Evolutionary conservation across 2,113 vertebrate species (phyloP).

Genomic region (Actenoides lindsayi): DNA sequence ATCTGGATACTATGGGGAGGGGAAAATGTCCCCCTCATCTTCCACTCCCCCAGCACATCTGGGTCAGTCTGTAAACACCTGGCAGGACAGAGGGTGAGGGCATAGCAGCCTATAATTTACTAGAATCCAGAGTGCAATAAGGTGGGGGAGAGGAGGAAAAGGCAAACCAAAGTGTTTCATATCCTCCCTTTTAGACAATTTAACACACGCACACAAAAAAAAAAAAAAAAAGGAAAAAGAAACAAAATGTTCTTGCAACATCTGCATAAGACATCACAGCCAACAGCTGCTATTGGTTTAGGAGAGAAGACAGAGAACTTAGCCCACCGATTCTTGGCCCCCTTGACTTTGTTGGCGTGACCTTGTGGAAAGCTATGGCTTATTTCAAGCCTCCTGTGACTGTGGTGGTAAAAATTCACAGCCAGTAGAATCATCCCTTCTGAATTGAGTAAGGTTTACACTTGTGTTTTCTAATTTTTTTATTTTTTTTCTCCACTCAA

Average conservation of each 20-base stretch:
- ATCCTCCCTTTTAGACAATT: slow-evolving; percentile 68
- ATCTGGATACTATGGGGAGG: slow-evolving; percentile 67
- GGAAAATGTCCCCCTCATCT: slow-evolving; percentile 63
- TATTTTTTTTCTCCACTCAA: background rate
- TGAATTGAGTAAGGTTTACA: slow-evolving; percentile 73
- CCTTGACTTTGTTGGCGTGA: slow-evolving; percentile 68
- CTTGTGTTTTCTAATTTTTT: slow-evolving; percentile 28
- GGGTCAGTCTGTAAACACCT: slow-evolving; percentile 51
- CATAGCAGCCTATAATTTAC: slow-evolving; percentile 47
- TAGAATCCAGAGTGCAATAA: slow-evolving; percentile 71
- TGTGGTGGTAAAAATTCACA: slow-evolving; percentile 70
- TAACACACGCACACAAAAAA: slow-evolving; percentile 25
- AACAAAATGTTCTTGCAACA: slow-evolving; percentile 64
- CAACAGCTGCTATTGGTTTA: slow-evolving; percentile 76
- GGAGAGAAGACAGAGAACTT: slow-evolving; percentile 66
- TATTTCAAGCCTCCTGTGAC: slow-evolving; percentile 66
- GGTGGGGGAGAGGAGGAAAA: slow-evolving; percentile 53
- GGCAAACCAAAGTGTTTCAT: slow-evolving; percentile 69
- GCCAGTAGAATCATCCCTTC: slow-evolving; percentile 70
- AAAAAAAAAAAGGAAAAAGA: slow-evolving; percentile 10
- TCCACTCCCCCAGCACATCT: slow-evolving; percentile 55
- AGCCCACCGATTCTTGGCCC: slow-evolving; percentile 55
- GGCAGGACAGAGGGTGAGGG: slow-evolving; percentile 58
- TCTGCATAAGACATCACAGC: slow-evolving; percentile 72
- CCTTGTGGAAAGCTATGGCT: slow-evolving; percentile 65